These are phyloP conservation scores for Aleiodes sp. DNA, from an alignment of 1,140 invertebrate species.

Conservation along the genomic window DNA sequence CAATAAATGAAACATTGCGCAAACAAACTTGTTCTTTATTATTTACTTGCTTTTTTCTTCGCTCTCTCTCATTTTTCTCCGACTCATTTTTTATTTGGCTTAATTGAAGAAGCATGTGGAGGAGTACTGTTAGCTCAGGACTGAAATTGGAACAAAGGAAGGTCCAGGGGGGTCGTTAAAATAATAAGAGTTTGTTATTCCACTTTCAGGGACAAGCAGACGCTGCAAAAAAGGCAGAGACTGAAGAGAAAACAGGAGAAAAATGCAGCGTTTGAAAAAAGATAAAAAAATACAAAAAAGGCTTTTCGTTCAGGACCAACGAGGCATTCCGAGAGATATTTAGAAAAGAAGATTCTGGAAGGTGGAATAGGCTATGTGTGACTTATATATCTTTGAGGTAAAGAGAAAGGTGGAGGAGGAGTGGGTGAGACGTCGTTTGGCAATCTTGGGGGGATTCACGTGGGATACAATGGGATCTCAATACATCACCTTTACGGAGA, in stretches of 20 bases:
- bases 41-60: too few relatives aligned
- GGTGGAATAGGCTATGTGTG: constrained; percentile 12
- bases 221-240: background rate
- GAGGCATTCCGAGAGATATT: background rate
- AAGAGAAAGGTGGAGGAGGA: too few relatives aligned
- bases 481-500: constrained; percentile 63
- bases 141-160: constrained; percentile 37
- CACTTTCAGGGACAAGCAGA: constrained; percentile 41
- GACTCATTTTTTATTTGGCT: constrained; percentile 37
- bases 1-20: constrained; percentile 3
- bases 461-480: constrained; percentile 67
- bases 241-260: constrained; percentile 1
- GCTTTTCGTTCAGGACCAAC: background rate
- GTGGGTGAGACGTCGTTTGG: constrained; percentile 57
- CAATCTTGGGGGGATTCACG: constrained; percentile 66
- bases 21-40: too few relatives aligned
- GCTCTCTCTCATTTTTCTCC: background rate
- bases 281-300: constrained; percentile 22
- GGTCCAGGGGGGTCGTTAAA: constrained; percentile 50
- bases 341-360: background rate
- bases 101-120: constrained; percentile 30
- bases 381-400: too few relatives aligned
- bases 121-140: constrained; percentile 31
- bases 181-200: constrained; percentile 62
- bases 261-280: constrained; percentile 34